A percentile compares a stretch with the other conserved stretches of the same genome.
These are phyloP conservation scores for Drosophila ironensis DNA, from an alignment of 1,140 invertebrate genomes.

Conservation along the genomic window DNA sequence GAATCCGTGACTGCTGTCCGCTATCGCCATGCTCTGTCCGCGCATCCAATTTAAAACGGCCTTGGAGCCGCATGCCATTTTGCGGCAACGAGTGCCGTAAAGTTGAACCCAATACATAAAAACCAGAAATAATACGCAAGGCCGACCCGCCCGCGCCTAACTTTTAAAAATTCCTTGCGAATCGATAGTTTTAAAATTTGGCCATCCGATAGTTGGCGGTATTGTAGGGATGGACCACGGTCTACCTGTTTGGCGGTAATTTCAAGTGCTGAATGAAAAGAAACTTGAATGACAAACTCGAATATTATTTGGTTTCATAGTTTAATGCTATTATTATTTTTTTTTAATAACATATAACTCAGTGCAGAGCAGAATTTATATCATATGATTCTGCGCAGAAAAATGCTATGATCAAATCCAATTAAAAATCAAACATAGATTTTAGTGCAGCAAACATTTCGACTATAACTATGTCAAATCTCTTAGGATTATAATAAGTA, in stretches of 20 bases:
- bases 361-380: no score
- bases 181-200: neutral
- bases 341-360: no score
- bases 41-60: constrained; percentile 48
- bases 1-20: neutral
- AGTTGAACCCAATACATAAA: constrained; percentile 13
- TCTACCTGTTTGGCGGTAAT: neutral
- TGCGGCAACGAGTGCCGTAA: constrained; percentile 45
- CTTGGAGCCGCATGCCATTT: constrained; percentile 35
- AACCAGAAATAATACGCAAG: constrained; percentile 34
- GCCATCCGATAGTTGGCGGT: neutral
- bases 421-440: no score
- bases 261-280: no score
- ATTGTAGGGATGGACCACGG: neutral
- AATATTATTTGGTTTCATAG: no score
- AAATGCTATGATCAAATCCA: no score
- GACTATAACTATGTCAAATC: no score
- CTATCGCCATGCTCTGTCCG: neutral
- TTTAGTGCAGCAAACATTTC: no score
- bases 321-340: no score
- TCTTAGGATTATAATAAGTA: no score
- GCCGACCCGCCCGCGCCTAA: neutral
- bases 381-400: no score
- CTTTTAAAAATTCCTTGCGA: neutral
- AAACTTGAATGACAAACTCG: no score